phyloP scores from a whole-genome alignment of 2,113 vertebrate species.

The Varanus salvator region DNA sequence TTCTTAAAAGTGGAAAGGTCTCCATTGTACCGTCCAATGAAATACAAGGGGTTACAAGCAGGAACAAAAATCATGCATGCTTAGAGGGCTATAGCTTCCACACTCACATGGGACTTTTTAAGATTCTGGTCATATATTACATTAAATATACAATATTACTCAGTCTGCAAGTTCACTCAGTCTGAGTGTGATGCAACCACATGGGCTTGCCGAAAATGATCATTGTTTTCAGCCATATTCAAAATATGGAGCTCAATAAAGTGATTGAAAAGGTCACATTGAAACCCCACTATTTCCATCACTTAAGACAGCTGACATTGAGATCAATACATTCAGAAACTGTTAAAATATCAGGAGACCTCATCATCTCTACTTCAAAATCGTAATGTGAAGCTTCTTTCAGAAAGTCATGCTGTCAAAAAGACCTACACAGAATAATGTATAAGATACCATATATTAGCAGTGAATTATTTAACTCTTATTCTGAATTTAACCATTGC shows the following conservation, averaged over 20 bases:
- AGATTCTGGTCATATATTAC: conserved; percentile 19
- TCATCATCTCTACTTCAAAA: conserved; percentile 35
- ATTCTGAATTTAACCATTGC: not conserved
- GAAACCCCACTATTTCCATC: conserved; percentile 28
- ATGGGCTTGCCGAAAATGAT: not conserved
- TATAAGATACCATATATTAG: not conserved
- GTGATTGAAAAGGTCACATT: conserved; percentile 32
- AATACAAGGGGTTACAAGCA: no score
- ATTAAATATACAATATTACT: conserved; percentile 23
- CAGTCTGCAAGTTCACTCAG: conserved; percentile 35
- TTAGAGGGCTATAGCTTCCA: not conserved
- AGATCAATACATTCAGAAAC: conserved; percentile 22
- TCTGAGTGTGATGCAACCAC: conserved; percentile 5
- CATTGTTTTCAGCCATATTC: conserved; percentile 36
- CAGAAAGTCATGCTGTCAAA: not conserved
- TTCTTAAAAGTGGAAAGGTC: not conserved
- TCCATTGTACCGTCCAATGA: not conserved
- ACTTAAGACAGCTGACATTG: conserved; percentile 13
- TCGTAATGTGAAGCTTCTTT: not conserved
- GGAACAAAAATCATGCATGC: not conserved
- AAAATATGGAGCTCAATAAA: conserved; percentile 20
- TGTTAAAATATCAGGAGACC: not conserved
- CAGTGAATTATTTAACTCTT: conserved; percentile 31
- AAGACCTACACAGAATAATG: not conserved
- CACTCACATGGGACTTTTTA: not conserved